Percentiles rank a stretch among this genome's conserved stretches.
Conservation (phyloP, 2,888 invertebrate species). For the Callosobruchus maculatus region DNA sequence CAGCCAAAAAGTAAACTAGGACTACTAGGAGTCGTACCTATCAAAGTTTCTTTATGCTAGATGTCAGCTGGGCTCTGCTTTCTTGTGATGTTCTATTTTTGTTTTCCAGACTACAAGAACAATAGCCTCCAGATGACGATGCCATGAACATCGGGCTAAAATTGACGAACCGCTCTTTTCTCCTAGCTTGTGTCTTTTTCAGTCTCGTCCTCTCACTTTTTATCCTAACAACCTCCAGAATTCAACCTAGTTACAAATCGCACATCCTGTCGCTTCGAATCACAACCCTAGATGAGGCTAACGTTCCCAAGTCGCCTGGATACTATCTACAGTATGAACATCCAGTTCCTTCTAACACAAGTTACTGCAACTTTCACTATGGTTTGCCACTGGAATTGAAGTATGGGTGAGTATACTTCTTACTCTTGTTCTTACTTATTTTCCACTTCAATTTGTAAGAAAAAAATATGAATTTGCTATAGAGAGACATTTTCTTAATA, state of each 20-base stretch:
- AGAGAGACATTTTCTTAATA: no score
- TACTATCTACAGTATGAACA: constrained; percentile 11
- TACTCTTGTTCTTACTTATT: no score
- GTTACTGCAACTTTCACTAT: constrained; percentile 60
- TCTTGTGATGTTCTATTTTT: no score
- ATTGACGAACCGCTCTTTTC: constrained; percentile 21
- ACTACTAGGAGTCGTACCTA: no score
- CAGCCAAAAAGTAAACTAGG: no score
- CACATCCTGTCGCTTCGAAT: not conserved
- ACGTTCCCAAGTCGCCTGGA: constrained; percentile 14
- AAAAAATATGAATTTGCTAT: no score
- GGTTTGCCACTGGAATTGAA: constrained; percentile 56
- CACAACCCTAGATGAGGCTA: not conserved
- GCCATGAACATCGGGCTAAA: constrained; percentile 10
- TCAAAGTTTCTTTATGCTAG: no score
- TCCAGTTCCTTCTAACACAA: constrained; percentile 46
- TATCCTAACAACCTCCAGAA: constrained; percentile 10
- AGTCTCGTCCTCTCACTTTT: constrained; percentile 28
- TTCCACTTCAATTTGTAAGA: no score
- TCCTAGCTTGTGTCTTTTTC: constrained; percentile 25
- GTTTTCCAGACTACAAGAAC: not conserved
- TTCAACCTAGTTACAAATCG: constrained; percentile 6
- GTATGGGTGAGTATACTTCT: constrained; percentile 36
- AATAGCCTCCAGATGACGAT: constrained; percentile 1
- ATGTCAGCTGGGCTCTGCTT: no score